Percentiles rank a stretch among this genome's conserved stretches.
These are phyloP conservation scores for Pseudorhiza aurosa DNA, from an alignment of 30 jellyfish, hydroid and myxozoan genomes.

Conservation along the genomic window DNA sequence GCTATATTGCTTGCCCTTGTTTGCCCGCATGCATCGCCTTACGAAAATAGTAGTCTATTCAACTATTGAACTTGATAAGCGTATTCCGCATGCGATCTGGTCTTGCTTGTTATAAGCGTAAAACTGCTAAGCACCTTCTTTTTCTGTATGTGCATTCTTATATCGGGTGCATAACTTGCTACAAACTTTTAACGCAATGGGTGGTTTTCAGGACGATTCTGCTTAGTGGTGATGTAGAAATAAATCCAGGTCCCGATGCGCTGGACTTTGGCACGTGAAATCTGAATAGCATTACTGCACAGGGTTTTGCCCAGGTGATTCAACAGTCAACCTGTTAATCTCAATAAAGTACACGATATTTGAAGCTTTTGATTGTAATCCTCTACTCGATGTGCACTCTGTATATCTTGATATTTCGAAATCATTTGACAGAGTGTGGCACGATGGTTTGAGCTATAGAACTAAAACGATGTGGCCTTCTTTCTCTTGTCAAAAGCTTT, in stretches of 20 bases:
- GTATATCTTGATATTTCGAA: slow-evolving; percentile 44
- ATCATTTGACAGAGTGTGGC: slow-evolving; percentile 58
- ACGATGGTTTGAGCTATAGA: slow-evolving; percentile 23
- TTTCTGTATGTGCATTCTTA: slow-evolving; percentile 14
- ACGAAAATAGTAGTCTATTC: too few species aligned
- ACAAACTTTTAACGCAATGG: slow-evolving; percentile 54
- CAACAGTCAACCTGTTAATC: slow-evolving; percentile 42
- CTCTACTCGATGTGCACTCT: slow-evolving; percentile 36
- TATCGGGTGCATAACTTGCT: slow-evolving; percentile 42
- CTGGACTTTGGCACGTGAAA: slow-evolving; percentile 57
- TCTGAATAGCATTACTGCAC: slow-evolving; percentile 61
- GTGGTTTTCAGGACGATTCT: slow-evolving; percentile 47
- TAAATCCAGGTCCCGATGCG: slow-evolving; percentile 70
- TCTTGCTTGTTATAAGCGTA: slow-evolving; percentile 7
- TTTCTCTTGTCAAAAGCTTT: slow-evolving; percentile 40
- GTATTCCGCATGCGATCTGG: too few species aligned
- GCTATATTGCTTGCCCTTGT: too few species aligned
- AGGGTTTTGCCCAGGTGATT: slow-evolving; percentile 55
- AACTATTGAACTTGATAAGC: too few species aligned
- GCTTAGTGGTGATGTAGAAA: slow-evolving; percentile 73
- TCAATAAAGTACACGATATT: slow-evolving; percentile 42
- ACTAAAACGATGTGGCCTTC: slow-evolving; percentile 34
- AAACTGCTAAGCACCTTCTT: slow-evolving; percentile 13
- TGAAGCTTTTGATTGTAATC: slow-evolving; percentile 37
- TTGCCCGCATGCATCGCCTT: too few species aligned